These are phyloP conservation scores for Hartigia nigra DNA, from an alignment of 2,888 invertebrate species.

Conservation along the genomic window DNA sequence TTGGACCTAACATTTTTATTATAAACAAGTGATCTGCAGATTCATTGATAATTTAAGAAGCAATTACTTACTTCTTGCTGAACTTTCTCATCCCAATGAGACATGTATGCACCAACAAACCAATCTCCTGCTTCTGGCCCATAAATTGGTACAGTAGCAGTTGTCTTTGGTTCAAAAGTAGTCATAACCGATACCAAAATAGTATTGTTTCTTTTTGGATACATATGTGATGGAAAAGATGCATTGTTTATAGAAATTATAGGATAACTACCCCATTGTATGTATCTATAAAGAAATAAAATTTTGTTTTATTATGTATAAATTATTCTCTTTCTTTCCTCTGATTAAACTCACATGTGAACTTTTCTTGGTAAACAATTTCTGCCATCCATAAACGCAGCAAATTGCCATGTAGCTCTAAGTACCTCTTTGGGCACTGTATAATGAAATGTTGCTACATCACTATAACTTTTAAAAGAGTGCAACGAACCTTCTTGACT, in stretches of 20 bases:
- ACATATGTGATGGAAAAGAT: constrained; percentile 65
- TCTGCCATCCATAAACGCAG: constrained; percentile 66
- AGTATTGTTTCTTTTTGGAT: constrained; percentile 49
- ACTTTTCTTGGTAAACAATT: constrained; percentile 64
- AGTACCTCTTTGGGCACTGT: constrained; percentile 66
- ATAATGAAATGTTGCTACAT: constrained; percentile 67
- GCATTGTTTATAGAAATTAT: constrained; percentile 68
- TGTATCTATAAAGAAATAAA: constrained; percentile 59
- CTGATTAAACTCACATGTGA: constrained; percentile 58
- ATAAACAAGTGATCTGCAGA: background rate
- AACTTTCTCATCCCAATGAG: constrained; percentile 66
- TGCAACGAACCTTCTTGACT: constrained; percentile 67
- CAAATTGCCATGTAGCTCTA: constrained; percentile 68
- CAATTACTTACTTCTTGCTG: constrained; percentile 62
- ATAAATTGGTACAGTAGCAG: constrained; percentile 64
- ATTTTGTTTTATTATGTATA: background rate
- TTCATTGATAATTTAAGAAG: background rate
- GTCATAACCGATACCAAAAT: constrained; percentile 56
- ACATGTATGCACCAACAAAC: constrained; percentile 68
- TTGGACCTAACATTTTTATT: background rate
- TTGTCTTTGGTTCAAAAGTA: constrained; percentile 63
- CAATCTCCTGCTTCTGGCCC: constrained; percentile 68
- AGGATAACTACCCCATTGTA: constrained; percentile 71
- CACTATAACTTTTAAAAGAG: constrained; percentile 66
- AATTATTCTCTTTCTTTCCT: constrained; percentile 2